Percentiles rank a stretch among this genome's conserved stretches.
These are phyloP conservation scores for Oostethus manadensis DNA, from an alignment of 2,113 vertebrate species.

Conservation along the genomic window DNA sequence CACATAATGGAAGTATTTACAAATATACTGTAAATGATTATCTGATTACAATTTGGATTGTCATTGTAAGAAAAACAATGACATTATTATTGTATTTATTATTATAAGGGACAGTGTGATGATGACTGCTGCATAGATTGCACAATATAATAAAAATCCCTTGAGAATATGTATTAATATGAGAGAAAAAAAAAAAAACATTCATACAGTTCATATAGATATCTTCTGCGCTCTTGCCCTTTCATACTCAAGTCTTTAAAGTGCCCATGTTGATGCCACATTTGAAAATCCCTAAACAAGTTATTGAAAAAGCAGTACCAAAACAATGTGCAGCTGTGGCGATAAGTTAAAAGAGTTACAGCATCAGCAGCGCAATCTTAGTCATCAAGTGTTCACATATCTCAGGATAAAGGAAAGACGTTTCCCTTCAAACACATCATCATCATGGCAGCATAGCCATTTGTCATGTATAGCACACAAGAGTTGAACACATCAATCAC, in stretches of 20 bases:
- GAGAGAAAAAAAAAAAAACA: slow-evolving; percentile 3
- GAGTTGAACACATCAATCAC: slow-evolving; percentile 17
- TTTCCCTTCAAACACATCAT: slow-evolving; percentile 33
- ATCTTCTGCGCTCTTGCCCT: not conserved
- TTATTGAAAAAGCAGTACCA: slow-evolving; percentile 42
- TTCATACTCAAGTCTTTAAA: slow-evolving; percentile 29
- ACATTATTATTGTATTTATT: slow-evolving; percentile 8
- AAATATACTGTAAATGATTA: slow-evolving; percentile 30
- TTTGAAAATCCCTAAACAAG: slow-evolving; percentile 39
- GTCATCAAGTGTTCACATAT: slow-evolving; percentile 32
- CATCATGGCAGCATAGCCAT: slow-evolving; percentile 28
- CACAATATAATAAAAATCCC: slow-evolving; percentile 21
- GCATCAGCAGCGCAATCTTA: slow-evolving; percentile 34
- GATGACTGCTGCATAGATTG: slow-evolving; percentile 30
- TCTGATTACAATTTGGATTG: slow-evolving; percentile 13
- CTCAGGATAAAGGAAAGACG: slow-evolving; percentile 26
- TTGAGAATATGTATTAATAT: slow-evolving; percentile 15
- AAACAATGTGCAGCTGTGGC: slow-evolving; percentile 8
- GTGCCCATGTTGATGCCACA: slow-evolving; percentile 36
- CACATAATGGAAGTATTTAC: slow-evolving; percentile 19
- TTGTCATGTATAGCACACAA: slow-evolving; percentile 36
- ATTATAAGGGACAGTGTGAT: not conserved
- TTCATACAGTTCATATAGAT: slow-evolving; percentile 21
- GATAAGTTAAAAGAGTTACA: slow-evolving; percentile 24
- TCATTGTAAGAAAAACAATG: slow-evolving; percentile 3